Base-by-base conservation (phyloP, 2,797 vertebrate genomes). In the Clarias pachynema region DNA sequence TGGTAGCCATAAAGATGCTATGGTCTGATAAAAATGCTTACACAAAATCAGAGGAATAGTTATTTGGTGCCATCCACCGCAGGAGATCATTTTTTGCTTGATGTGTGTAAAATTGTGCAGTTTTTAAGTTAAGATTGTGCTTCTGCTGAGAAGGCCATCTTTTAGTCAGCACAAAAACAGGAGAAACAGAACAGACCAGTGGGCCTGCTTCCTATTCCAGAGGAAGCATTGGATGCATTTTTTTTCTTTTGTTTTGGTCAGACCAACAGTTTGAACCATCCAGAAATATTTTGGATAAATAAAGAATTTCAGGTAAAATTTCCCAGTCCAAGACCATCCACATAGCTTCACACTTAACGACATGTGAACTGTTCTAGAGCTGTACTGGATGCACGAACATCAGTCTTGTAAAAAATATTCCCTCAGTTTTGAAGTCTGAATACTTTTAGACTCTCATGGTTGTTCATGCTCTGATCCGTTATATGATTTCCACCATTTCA, bases 141-240 rank as follows among this genome's bases (percentile, higher is more conserved):
- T 66, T 29, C 62, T 65, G 83, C 73, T 59, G 49, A 37, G 74
- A 26, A 81, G 37, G 44, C n/a, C 22, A 31, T 66, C 15, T 16
- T 66, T 79, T 34, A 34, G 44, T 87, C 77, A 44, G 75, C 56
- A 56, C 49, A 83, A 72, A 77, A 72, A 78, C 62, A 16, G 57
- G 44, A 69, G 62, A 65, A 85, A 57, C 75, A 75, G n/a, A 70
- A 22, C 14, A 56, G 44, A 7, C 5, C 70, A 37, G 53, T 78
- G 2, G 22, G 77, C 24, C 77, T 40, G 49, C 26, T 26, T 44
- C 10, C 26, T 70, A 56, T 37, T 79, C 80, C 75, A 72, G 57
- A 75, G 34, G 49, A 62, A 87, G 44, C 69, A 56, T 18, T 65
- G 49, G 49, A 82, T 31, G 72, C 57, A n/a, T 70, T 83, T 84